Percentiles rank a stretch among this genome's conserved stretches.
Evolutionary conservation across 2,113 vertebrate genomes (phyloP).

Genomic region (Ictalurus punctatus): DNA sequence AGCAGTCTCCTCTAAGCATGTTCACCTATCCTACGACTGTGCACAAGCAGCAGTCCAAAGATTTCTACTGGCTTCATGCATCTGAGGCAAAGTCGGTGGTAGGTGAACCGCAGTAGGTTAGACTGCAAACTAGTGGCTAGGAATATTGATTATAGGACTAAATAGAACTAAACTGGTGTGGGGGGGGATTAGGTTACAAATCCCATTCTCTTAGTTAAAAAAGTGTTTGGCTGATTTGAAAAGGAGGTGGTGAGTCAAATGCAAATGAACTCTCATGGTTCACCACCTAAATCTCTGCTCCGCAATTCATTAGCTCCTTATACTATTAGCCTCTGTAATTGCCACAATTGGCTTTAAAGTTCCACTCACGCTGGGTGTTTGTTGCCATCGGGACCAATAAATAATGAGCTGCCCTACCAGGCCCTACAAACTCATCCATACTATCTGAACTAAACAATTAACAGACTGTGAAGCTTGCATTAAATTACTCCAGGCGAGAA

Average conservation of each 20-base stretch:
- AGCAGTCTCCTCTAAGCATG: neutral
- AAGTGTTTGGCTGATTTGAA: slow-evolving; percentile 43
- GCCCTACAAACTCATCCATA: slow-evolving; percentile 47
- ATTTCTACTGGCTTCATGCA: neutral
- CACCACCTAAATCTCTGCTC: slow-evolving; percentile 44
- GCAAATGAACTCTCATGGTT: slow-evolving; percentile 49
- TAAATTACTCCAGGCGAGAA: slow-evolving; percentile 40
- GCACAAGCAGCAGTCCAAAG: neutral
- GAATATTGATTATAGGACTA: neutral
- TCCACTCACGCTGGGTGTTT: slow-evolving; percentile 55
- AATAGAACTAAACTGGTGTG: neutral
- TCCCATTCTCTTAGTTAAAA: slow-evolving; percentile 35
- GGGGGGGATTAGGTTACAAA: neutral
- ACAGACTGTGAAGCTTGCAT: slow-evolving; percentile 35
- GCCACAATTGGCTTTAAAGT: slow-evolving; percentile 56
- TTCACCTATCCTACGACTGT: neutral
- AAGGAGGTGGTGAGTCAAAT: slow-evolving; percentile 43
- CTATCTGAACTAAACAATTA: slow-evolving; percentile 56
- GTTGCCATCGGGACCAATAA: slow-evolving; percentile 55
- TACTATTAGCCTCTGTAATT: slow-evolving; percentile 56
- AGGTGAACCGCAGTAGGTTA: neutral
- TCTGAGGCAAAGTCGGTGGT: neutral
- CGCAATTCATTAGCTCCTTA: slow-evolving; percentile 55
- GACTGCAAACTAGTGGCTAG: neutral
- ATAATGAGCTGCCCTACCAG: slow-evolving; percentile 50